Base-by-base conservation (phyloP, 2,113 vertebrate species). In the Aplodontia rufa region DNA sequence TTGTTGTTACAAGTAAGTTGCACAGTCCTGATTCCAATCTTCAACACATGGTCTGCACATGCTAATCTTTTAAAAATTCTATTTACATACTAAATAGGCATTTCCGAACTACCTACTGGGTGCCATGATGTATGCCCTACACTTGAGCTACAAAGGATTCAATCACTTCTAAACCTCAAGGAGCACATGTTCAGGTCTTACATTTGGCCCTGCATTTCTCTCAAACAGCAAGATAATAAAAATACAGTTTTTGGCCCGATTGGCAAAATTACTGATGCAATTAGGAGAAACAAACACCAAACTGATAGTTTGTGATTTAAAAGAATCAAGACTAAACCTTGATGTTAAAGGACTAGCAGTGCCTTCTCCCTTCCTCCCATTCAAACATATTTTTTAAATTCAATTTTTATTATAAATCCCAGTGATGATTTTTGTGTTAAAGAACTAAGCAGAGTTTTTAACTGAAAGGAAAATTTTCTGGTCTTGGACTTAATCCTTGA, bases 401-500 rank as follows among this genome's bases (percentile, higher is more conserved):
- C 55, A 88, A 24, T 79, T 95, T 95, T 96, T 83, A 75, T 91
- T 53, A 51, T 85, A 91, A 80, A 76, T 71, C 66, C 84, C 47
- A 76, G 19, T 83, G 85, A 87, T 89, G 79, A 74, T 66, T 96
- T 97, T 96, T 85, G 20, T 88, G 82, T 88, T 91, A 86, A 94
- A 75, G 60, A 95, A 74, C 72, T 86, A 85, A 92, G 95, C 93
- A 55, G 53, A 94, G 76, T 78, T 93, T 97, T 97, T 95, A 94
- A 96, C 92, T 80, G 83, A 69, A 47, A 95, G 58, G 86, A 92
- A 96, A 95, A 88, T 95, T 95, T 64, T 89, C 58, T 93, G 47
- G 91, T 93, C 64, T 97, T 94, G 90, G 69, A 89, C 79, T 96
- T 97, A 97, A 97, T 98, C 82, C 94, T 97, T 91, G 42, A 97